These are phyloP conservation scores for Crypturellus tataupa DNA, from an alignment of 2,797 vertebrate genomes.

Conservation along the genomic window DNA sequence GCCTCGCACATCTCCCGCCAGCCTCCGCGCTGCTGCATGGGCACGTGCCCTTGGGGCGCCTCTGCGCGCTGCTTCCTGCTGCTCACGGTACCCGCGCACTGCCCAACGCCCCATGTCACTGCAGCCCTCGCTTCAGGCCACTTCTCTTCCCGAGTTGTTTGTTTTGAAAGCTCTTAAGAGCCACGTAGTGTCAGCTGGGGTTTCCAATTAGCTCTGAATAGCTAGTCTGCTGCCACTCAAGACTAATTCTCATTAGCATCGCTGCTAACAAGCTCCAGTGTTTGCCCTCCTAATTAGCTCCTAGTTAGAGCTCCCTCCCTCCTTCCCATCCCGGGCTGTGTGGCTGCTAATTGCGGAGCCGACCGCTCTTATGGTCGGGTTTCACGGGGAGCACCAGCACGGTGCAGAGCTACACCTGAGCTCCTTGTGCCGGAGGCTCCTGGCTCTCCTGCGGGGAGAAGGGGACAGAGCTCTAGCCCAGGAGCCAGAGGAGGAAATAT, in stretches of 20 bases:
- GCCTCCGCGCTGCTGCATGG: background rate
- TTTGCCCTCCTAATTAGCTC: conserved; percentile 78
- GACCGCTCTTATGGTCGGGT: conserved; percentile 42
- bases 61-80: background rate
- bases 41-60: background rate
- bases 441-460: too few relatives aligned
- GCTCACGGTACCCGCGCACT: background rate
- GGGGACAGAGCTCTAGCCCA: background rate
- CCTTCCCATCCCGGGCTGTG: conserved; percentile 51
- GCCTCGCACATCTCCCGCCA: background rate
- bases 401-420: too few relatives aligned
- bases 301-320: conserved; percentile 62
- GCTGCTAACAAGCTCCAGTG: conserved; percentile 74
- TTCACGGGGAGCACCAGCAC: too few relatives aligned
- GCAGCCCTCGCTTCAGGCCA: conserved; percentile 52
- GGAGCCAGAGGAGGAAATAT: background rate
- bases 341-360: conserved; percentile 68
- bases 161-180: conserved; percentile 76
- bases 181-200: conserved; percentile 67
- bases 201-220: conserved; percentile 77
- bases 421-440: too few relatives aligned
- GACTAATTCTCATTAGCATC: conserved; percentile 77
- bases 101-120: background rate
- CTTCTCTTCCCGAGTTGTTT: conserved; percentile 62
- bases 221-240: conserved; percentile 77